Conservation (phyloP, 2,113 vertebrate species). For the Triplophysa siluroides region DNA sequence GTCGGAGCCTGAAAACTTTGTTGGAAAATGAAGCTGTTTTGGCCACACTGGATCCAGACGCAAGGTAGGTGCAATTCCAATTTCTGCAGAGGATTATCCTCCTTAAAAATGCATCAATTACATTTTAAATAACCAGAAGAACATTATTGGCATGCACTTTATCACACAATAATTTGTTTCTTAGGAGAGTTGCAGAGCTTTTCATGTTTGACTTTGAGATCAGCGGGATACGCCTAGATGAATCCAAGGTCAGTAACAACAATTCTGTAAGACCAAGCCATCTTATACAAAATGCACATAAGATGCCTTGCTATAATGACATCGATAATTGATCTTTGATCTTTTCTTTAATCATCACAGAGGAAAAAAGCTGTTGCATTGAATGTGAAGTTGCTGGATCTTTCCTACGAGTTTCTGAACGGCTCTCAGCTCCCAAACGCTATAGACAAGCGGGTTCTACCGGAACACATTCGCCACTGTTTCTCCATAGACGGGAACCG, state of each 20-base stretch:
- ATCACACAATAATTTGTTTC: conserved; percentile 17
- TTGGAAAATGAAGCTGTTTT: conserved; percentile 75
- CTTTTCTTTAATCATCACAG: conserved; percentile 63
- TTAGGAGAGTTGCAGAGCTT: conserved; percentile 91
- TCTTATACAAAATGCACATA: not conserved
- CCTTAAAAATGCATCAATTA: not conserved
- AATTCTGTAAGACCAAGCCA: not conserved
- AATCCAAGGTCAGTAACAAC: conserved; percentile 81
- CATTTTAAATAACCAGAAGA: not conserved
- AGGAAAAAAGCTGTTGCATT: conserved; percentile 85
- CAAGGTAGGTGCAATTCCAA: conserved; percentile 72
- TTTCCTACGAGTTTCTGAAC: conserved; percentile 84
- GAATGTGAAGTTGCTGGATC: conserved; percentile 87
- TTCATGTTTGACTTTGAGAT: conserved; percentile 99
- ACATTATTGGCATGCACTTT: not conserved
- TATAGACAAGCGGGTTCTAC: conserved; percentile 81
- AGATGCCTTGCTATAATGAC: not conserved
- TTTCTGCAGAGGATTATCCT: not conserved
- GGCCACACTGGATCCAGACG: conserved; percentile 85
- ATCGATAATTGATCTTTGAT: not conserved
- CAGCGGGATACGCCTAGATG: conserved; percentile 95
- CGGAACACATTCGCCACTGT: conserved; percentile 79
- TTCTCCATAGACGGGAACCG: conserved; percentile 83
- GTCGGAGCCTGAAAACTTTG: conserved; percentile 83
- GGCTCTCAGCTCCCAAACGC: conserved; percentile 84